Base-by-base conservation (phyloP, 2,113 vertebrate genomes). In the Aptenodytes forsteri region DNA sequence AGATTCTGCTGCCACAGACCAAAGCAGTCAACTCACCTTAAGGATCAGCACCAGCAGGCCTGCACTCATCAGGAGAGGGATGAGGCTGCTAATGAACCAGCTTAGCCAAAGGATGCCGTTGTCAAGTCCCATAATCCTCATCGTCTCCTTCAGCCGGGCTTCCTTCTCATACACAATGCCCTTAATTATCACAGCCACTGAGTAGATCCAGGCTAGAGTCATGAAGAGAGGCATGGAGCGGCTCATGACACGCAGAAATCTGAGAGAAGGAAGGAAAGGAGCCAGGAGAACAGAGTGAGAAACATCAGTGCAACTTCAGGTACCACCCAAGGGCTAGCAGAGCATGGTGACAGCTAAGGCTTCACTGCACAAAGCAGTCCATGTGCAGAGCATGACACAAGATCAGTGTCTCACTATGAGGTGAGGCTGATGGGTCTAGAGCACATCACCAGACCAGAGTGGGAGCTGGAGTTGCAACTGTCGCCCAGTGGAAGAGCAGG, bases 151-250 rank as follows among this genome's bases (percentile, higher is more conserved):
- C 79, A 99, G 98, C 15, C 99, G 98, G 0, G 99, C 99, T 97
- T 99, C 99, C 96, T 99, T 99, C 98, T 99, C 99, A 4, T 99
- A 99, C 10, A 99, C 99, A 20, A 99, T 99, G 10, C 99, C 98
- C 97, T 99, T 99, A 95, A 99, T 99, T 95, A 99, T 99, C 91
- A 99, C 99, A 36, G 99, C 99, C 96, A 99, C 99, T 0, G 99
- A 99, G 96, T 99, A 99, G 97, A 99, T 99, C 99, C 99, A 99
- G 47, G 99, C 99, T 95, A 99, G 96, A 1, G 99, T 99, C 99
- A 99, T 99, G 98, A 99, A 99, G 36, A 99, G 99, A 0, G 99
- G 99, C 99, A 99, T 99, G 44, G 99, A 99, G 42, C 99, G 99
- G 92, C 99, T 99, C 99, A 99, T 99, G 58, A 99, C 98, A 17